A percentile compares a stretch with the other conserved stretches of the same genome.
phyloP scores from a whole-genome alignment of 1,140 invertebrate genomes.

The Sipha flava region DNA sequence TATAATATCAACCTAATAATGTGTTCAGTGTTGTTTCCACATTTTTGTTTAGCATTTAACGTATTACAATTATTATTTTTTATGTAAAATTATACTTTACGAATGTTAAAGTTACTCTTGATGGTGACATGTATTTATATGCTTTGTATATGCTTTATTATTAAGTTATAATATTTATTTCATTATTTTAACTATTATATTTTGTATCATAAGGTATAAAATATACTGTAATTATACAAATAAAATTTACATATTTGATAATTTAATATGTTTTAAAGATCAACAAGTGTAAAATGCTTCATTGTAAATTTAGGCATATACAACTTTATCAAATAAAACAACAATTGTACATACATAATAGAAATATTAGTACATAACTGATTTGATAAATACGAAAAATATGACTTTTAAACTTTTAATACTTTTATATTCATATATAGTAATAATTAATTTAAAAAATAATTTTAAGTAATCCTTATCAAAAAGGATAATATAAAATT shows the following conservation, averaged over 20 bases:
- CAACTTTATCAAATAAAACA: too few relatives aligned
- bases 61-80: not conserved
- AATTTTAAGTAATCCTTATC: not conserved
- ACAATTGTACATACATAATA: too few relatives aligned
- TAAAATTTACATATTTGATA: not conserved
- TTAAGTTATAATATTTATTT: not conserved
- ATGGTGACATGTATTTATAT: not conserved
- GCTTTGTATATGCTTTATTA: not conserved
- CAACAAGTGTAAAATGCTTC: not conserved
- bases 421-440: too few relatives aligned
- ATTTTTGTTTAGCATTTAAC: slow-evolving; percentile 5
- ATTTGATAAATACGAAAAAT: too few relatives aligned
- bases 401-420: too few relatives aligned
- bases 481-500: not conserved
- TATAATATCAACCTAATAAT: slow-evolving; percentile 16
- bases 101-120: not conserved
- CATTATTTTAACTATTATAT: slow-evolving; percentile 1
- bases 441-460: too few relatives aligned
- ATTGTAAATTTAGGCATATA: not conserved
- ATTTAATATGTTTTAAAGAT: not conserved
- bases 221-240: not conserved
- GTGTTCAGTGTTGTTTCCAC: slow-evolving; percentile 12
- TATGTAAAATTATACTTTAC: not conserved
- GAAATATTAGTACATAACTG: too few relatives aligned
- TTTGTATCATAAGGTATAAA: slow-evolving; percentile 6